Evolutionary conservation across 2,113 vertebrate genomes (phyloP), one percentile per base, ranked within the genome.

Genomic region (Macroglossus sobrinus): DNA sequence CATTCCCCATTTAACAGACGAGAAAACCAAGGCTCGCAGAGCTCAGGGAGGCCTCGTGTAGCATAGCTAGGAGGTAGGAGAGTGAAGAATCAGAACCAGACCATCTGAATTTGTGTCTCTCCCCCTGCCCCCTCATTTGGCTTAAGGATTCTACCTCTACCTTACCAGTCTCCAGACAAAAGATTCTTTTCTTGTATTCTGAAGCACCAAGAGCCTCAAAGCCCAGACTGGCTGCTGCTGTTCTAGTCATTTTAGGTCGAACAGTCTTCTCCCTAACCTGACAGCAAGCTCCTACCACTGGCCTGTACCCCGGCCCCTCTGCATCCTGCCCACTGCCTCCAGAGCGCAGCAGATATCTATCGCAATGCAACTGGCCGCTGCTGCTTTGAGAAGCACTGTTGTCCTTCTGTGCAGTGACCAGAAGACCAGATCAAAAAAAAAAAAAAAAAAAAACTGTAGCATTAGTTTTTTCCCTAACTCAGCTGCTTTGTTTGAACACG

Each of bases 341-440:
- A 3, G 63, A 14, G 55, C 55, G 59, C 4, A 0, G 64, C 0
- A 38, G 33, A 61, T 3, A 10, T 0, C 12, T 24, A 24, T 0
- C 40, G 55, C 0, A 11, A 45, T 3, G 21, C 19, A 11, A 8
- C 7, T 11, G 45, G n/a, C 12, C 43, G 22, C 84, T 8, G 24
- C 26, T 7, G 33, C 24, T 38, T 10, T 15, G 53, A 93, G 84
- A 68, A 89, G 18, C 19, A 38, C 1, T 13, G 1, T 1, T 72
- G 40, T 26, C 15, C 38, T 74, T 75, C 21, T 71, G 6, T 19
- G 68, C 71, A 8, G 53, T 57, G 92, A 81, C 14, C 10, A 45
- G 57, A 76, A 75, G 15, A 94, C 63, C 1, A 4, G 45, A 59
- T 66, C 4, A 7, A 15, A 55, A 61, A 61, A 61, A 61, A 14